Percentiles rank a stretch among this genome's conserved stretches.
Conservation (phyloP, 2,888 invertebrate species). For the Acrobasis repandana region DNA sequence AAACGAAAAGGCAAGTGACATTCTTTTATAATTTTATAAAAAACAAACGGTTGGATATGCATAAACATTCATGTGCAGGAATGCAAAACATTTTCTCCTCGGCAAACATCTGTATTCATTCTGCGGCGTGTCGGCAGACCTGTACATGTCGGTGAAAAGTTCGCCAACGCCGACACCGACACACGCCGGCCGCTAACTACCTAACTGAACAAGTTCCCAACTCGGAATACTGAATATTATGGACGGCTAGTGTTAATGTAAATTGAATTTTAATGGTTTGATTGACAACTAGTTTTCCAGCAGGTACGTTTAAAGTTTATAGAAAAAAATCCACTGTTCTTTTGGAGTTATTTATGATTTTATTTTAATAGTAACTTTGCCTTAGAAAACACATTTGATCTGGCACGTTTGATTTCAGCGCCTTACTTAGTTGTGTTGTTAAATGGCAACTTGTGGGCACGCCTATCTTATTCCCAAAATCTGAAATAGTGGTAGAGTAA, state of each 20-base stretch:
- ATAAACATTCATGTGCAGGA: not conserved
- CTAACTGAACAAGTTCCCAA: conserved; percentile 19
- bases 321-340: no score
- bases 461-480: no score
- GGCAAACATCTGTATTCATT: conserved; percentile 11
- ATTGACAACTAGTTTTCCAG: not conserved
- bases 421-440: no score
- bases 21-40: not conserved
- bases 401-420: no score
- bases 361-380: no score
- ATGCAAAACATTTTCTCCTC: conserved; percentile 1
- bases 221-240: conserved; percentile 21
- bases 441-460: no score
- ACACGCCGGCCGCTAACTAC: conserved; percentile 16
- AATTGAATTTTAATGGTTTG: conserved; percentile 9
- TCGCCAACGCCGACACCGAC: conserved; percentile 3
- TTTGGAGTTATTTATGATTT: no score
- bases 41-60: not conserved
- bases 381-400: no score
- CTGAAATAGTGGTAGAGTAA: no score
- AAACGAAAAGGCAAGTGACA: no score
- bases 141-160: conserved; percentile 17
- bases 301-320: not conserved
- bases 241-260: conserved; percentile 9
- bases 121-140: conserved; percentile 10